Evolutionary conservation across 2,888 invertebrate species (phyloP).

Genomic region (Rotaria socialis): DNA sequence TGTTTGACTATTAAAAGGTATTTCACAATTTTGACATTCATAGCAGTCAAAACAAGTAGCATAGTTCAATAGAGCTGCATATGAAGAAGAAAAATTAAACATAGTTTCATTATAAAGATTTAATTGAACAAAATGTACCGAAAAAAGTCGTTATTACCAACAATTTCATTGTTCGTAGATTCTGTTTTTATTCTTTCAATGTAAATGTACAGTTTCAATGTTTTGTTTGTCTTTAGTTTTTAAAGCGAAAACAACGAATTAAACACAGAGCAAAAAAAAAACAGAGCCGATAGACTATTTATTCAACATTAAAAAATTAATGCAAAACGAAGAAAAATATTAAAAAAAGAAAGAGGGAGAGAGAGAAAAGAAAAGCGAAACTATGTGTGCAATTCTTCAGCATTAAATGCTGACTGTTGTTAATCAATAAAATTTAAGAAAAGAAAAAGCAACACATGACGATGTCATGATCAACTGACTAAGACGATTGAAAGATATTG

Average conservation of each 20-base stretch:
- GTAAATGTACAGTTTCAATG: background rate
- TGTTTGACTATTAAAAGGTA: background rate
- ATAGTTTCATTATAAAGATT: background rate
- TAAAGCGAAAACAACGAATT: background rate
- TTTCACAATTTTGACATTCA: constrained; percentile 11
- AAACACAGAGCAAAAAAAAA: background rate
- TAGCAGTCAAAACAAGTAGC: background rate
- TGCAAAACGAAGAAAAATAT: background rate
- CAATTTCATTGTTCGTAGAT: background rate
- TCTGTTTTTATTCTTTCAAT: background rate
- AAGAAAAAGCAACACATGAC: background rate
- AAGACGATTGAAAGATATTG: no score
- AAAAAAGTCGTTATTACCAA: background rate
- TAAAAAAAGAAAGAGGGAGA: background rate
- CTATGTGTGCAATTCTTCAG: background rate
- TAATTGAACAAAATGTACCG: background rate
- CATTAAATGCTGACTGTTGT: background rate
- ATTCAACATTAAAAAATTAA: background rate
- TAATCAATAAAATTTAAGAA: background rate
- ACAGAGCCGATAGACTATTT: background rate
- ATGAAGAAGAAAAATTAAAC: background rate
- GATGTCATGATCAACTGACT: no score
- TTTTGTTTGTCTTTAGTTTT: background rate
- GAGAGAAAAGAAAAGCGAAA: background rate
- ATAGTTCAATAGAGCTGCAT: background rate